A percentile compares a stretch with the other conserved stretches of the same genome.
These are phyloP conservation scores for Scleropages formosus DNA, from an alignment of 2,797 vertebrate genomes.

Conservation along the genomic window DNA sequence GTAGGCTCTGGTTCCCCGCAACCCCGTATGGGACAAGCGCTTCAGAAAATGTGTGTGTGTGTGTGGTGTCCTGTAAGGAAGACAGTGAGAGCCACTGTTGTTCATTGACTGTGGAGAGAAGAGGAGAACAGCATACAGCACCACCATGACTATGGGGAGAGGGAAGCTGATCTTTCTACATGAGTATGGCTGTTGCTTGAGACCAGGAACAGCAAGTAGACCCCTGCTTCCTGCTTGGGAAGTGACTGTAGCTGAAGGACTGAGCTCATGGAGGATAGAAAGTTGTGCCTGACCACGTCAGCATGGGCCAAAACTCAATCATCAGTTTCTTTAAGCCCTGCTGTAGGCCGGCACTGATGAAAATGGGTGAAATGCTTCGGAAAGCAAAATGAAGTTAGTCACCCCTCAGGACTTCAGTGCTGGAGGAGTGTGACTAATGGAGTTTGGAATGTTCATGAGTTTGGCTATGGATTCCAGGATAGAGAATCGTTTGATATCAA, in stretches of 20 bases:
- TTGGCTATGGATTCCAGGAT: background rate
- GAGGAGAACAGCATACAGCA: no score
- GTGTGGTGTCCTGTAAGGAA: no score
- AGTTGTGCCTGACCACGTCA: background rate
- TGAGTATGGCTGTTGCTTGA: background rate
- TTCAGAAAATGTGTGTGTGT: no score
- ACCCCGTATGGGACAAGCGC: no score
- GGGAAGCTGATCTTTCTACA: background rate
- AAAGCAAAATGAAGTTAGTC: background rate
- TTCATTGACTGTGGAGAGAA: no score
- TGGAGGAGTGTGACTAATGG: conserved; percentile 39
- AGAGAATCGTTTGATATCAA: background rate
- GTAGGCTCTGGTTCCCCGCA: no score
- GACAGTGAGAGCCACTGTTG: no score
- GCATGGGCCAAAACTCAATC: background rate
- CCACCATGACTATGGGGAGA: background rate
- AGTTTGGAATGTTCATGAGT: conserved; percentile 26
- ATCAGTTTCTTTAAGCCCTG: background rate
- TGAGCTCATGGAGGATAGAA: background rate
- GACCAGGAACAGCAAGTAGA: background rate
- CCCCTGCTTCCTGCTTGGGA: no score
- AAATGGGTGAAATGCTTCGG: background rate
- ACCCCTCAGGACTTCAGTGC: no score
- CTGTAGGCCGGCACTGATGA: background rate
- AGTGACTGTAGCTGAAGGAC: background rate